Base-by-base conservation (phyloP, 2,113 vertebrate genomes). In the Tricholaema leucomelas region DNA sequence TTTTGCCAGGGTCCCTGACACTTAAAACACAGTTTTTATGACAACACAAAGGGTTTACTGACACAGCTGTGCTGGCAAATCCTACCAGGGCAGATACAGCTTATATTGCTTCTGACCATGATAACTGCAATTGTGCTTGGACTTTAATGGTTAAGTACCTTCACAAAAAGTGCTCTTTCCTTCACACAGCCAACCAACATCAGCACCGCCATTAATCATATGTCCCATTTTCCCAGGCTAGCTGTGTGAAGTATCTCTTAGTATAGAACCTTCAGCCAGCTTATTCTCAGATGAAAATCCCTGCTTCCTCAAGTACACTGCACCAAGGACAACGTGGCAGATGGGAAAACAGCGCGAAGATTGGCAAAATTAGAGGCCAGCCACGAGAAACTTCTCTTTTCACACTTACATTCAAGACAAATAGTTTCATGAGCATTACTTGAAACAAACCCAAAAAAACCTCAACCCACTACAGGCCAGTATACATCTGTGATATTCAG, bases 21-120 rank as follows among this genome's bases (percentile, higher is more conserved):
- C 38, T 85, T 88, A 86, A 75, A 85, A 85, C 42, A 87, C 15
- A 24, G 33, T 82, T 77, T 6, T 70, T 36, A 83, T 46, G 79
- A 70, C 87, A 71, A 31, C 7, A 87, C 64, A 82, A 82, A 92
- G 30, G 15, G 30, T 82, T 87, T 84, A 81, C 87, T 91, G 89
- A 94, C 88, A 88, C 81, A 89, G 71, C 55, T 85, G 59, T 81
- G 71, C 15, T 72, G 38, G 38, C 27, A 88, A 93, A 91, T 78
- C 81, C 87, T 36, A 33, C 24, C 30, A 76, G 24, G 20, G 15
- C 78, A 90, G 54, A 81, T 78, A 69, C 15, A 88, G 48, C 70
- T 88, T 58, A 27, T 33, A 86, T 36, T 46, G 80, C 38, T 42
- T 77, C 74, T 55, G 40, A 88, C 50, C 63, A 27, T 2, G 16